These are phyloP conservation scores for Heterodera schachtii DNA, from an alignment of 1,140 invertebrate species.

Conservation along the genomic window DNA sequence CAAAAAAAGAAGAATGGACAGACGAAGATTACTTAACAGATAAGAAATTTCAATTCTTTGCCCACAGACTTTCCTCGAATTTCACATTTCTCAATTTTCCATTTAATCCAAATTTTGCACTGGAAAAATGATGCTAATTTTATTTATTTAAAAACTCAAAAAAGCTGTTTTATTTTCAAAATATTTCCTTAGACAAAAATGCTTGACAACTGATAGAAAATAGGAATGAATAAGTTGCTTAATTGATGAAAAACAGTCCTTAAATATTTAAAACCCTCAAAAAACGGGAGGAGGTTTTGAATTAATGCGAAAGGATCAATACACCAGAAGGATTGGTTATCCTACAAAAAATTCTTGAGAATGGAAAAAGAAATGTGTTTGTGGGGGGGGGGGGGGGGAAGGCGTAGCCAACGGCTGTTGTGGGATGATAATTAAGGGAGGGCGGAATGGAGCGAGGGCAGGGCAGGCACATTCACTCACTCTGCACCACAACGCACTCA, in stretches of 20 bases:
- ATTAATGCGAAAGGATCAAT: neutral
- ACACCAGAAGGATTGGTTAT: neutral
- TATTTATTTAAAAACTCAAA: no score
- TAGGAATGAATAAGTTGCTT: neutral
- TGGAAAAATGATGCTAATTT: no score
- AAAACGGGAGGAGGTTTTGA: neutral
- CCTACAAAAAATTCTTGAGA: neutral
- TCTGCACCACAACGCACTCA: neutral
- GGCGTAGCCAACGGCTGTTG: neutral
- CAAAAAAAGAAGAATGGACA: neutral
- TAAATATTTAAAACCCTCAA: neutral
- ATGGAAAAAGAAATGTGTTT: neutral
- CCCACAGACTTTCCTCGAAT: neutral
- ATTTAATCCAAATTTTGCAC: no score
- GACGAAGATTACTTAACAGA: neutral
- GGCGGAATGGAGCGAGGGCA: neutral
- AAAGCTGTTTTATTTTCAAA: no score
- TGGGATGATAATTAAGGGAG: conserved; percentile 10
- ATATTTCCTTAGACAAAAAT: no score
- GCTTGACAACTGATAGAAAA: no score
- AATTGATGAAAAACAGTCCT: neutral
- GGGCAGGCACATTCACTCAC: neutral
- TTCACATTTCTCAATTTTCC: conserved; percentile 5
- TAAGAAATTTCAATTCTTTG: conserved; percentile 1
- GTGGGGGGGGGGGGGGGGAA: no score